Evolutionary conservation across 2,113 vertebrate species (phyloP).

Genomic region (Pseudonaja textilis): DNA sequence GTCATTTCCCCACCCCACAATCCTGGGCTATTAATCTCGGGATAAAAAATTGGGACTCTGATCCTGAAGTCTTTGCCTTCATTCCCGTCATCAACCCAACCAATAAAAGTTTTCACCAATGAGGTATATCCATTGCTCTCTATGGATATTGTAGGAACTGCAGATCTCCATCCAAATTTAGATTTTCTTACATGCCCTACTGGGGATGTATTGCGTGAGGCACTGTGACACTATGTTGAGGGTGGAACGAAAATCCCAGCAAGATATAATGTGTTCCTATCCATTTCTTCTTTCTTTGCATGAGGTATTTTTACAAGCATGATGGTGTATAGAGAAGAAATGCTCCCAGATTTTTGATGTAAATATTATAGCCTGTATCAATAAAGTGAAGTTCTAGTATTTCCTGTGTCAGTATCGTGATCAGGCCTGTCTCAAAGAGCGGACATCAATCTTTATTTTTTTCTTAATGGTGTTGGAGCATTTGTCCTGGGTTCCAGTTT

Average conservation of each 20-base stretch:
- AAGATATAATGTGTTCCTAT: not conserved
- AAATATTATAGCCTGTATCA: not conserved
- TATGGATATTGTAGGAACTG: not conserved
- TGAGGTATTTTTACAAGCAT: not conserved
- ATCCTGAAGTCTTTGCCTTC: not conserved
- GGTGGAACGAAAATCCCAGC: not conserved
- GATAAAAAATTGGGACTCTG: not conserved
- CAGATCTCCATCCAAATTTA: not conserved
- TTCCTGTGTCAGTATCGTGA: not conserved
- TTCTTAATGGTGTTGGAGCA: not conserved
- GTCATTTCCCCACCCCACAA: fast-evolving
- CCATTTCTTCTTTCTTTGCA: not conserved
- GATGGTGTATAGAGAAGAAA: not conserved
- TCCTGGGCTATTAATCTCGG: not conserved
- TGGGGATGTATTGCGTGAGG: not conserved
- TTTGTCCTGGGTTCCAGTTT: not conserved
- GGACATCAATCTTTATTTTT: not conserved
- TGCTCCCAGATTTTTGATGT: not conserved
- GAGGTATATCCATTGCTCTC: not conserved
- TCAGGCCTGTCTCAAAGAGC: not conserved
- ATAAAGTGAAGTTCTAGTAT: not conserved
- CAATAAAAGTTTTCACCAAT: not conserved
- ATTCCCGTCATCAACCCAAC: not conserved
- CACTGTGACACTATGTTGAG: not conserved
- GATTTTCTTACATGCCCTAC: not conserved